Percentiles rank a stretch among this genome's conserved stretches.
phyloP scores from a whole-genome alignment of 1,140 invertebrate genomes.

The Atopsyche davidsoni region DNA sequence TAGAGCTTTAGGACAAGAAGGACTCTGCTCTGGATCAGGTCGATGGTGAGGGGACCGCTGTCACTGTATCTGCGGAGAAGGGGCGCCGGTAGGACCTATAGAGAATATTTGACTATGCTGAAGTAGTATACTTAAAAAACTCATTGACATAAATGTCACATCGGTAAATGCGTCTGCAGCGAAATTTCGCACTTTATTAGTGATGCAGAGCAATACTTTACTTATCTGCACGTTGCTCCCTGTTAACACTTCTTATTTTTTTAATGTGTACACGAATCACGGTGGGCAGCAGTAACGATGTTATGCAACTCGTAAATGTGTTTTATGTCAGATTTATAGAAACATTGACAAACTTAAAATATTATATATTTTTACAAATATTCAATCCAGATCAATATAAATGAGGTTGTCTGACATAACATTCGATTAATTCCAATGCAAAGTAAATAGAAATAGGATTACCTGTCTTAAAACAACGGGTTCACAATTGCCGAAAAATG shows the following conservation, averaged over 20 bases:
- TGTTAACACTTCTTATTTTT: constrained; percentile 36
- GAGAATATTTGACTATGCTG: too few relatives aligned
- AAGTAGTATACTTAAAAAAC: constrained; percentile 35
- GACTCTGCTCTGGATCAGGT: constrained; percentile 80
- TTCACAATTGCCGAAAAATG: constrained; percentile 1
- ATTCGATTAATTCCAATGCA: too few relatives aligned
- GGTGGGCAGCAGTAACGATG: not conserved
- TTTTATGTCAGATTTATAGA: too few relatives aligned
- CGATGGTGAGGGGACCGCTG: constrained; percentile 67
- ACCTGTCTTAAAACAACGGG: constrained; percentile 13
- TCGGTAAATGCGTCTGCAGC: constrained; percentile 59
- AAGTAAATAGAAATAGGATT: too few relatives aligned
- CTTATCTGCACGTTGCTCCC: constrained; percentile 68
- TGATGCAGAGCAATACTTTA: constrained; percentile 68
- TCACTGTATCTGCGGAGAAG: constrained; percentile 64
- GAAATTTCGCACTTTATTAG: constrained; percentile 70
- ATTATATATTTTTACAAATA: too few relatives aligned
- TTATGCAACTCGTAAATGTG: constrained; percentile 7
- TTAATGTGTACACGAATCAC: too few relatives aligned
- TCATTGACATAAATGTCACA: constrained; percentile 34
- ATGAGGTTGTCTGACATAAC: too few relatives aligned
- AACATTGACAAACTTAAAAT: too few relatives aligned
- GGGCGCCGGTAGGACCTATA: constrained; percentile 55
- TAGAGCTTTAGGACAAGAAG: constrained; percentile 90
- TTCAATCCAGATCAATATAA: too few relatives aligned